Percentiles rank a stretch among this genome's conserved stretches.
These are phyloP conservation scores for Eurystomus gularis DNA, from an alignment of 2,113 vertebrate genomes.

Conservation along the genomic window DNA sequence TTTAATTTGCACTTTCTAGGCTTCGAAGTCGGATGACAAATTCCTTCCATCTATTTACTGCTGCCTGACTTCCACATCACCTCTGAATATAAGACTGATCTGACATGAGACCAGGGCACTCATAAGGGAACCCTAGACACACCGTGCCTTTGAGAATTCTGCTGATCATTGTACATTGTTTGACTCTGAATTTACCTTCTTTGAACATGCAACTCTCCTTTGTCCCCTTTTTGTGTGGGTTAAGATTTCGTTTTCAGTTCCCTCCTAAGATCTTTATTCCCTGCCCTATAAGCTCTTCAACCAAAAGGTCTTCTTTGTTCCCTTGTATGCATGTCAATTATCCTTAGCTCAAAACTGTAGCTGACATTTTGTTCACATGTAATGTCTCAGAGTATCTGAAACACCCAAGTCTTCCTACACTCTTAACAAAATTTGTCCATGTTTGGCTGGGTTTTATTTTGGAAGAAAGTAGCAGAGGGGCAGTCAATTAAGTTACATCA, in stretches of 20 bases:
- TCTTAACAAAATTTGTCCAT: background rate
- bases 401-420: background rate
- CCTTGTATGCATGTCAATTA: background rate
- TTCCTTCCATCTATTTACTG: background rate
- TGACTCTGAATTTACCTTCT: background rate
- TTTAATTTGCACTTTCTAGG: background rate
- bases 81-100: background rate
- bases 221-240: background rate
- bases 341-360: background rate
- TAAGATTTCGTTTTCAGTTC: conserved; percentile 32
- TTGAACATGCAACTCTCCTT: background rate
- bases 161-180: background rate
- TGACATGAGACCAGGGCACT: background rate
- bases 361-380: rapidly evolving
- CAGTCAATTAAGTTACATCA: background rate
- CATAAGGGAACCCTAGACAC: background rate
- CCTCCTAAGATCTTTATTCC: background rate
- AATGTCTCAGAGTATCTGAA: background rate
- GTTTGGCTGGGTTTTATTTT: rapidly evolving
- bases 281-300: background rate
- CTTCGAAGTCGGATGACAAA: background rate
- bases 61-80: background rate
- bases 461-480: background rate
- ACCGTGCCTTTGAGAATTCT: background rate
- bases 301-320: background rate